Base-by-base conservation (phyloP, 2,888 invertebrate genomes). In the Pyralis farinalis region DNA sequence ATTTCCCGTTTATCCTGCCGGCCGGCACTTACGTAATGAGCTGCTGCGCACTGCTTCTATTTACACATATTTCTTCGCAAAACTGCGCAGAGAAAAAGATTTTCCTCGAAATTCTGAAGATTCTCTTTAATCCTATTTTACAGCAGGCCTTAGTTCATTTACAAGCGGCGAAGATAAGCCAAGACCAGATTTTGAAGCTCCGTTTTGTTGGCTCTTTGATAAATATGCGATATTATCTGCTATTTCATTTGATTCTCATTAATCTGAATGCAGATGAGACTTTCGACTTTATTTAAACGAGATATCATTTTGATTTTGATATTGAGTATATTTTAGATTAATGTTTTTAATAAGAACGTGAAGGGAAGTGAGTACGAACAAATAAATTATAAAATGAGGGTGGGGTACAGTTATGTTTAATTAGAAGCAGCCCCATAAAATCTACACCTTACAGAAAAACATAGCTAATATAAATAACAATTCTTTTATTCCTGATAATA, bases 51-150 rank as follows among this genome's bases (percentile, higher is more conserved):
- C 49, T 54, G 51, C 40, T 40, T 47, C 60, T 63, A 63, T 71
- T 70, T 63, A 62, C 67, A 71, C 67, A 75, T 68, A 74, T 70
- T 66, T 63, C 51, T 25, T 25, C 1, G 47, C 38, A 38, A 42
- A 51, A 42, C 41, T 28, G 42, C 42, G 44, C 43, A 42, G 31
- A 20, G 44, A 48, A 48, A 47, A 52, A 54, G 49, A 49, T 49
- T 49, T 36, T 35, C 41, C 34, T 40, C 37, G 43, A 49, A 46
- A 47, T 43, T 46, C 50, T 43, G 49, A 46, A 49, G 48, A 57
- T 59, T 66, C 66, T 67, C 62, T 71, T 67, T 75, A 72, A 75
- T 77, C 69, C 65, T 62, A 51, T 69, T 62, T 59, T 56, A 63
- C 56, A 59, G 62, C 64, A 51, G 59, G 61, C 60, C 66, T 60